Base-by-base conservation (phyloP, 2,888 invertebrate genomes). In the Tuta absoluta region DNA sequence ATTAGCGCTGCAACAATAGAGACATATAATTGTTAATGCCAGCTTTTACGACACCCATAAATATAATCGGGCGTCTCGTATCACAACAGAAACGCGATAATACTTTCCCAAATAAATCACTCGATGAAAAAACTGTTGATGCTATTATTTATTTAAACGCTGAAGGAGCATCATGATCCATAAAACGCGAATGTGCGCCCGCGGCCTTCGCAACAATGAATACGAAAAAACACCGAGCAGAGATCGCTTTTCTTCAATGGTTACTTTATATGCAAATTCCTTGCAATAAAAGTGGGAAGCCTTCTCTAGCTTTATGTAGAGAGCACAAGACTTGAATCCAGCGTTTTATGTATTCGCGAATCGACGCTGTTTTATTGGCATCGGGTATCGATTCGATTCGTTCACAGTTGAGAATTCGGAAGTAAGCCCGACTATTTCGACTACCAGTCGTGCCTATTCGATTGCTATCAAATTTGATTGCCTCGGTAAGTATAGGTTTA, bases 241-340 rank as follows among this genome's bases (percentile, higher is more conserved):
- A 86, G 91, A 91, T 91, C 90, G 88, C 87, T 89, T 91, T 90
- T 87, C 91, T 91, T 91, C 88, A 89, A 91, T 90, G 91, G 90
- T 91, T 91, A 91, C 91, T 91, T 91, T 91, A 91, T 90, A 91
- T 91, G 91, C 87, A 91, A 91, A 91, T 91, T 87, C 84, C 79
- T 82, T 78, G 90, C 84, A 84, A 90, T 91, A 91, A 91, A 91
- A 91, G 69, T 76, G 77, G 84, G 88, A 89, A 91, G 91, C 91
- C 91, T 91, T 89, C 89, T 87, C 86, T 89, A 89, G 87, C 87
- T 86, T 85, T 86, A 86, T 85, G 85, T 82, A 83, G 83, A 87
- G 85, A 83, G 82, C 83, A 79, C 85, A 84, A 88, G 86, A 81
- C 89, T 88, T 57, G 87, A 89, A 89, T 87, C 87, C 89, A 77